Evolutionary conservation across 1,140 invertebrate species (phyloP).

Genomic region (Leptoteleia sp.): DNA sequence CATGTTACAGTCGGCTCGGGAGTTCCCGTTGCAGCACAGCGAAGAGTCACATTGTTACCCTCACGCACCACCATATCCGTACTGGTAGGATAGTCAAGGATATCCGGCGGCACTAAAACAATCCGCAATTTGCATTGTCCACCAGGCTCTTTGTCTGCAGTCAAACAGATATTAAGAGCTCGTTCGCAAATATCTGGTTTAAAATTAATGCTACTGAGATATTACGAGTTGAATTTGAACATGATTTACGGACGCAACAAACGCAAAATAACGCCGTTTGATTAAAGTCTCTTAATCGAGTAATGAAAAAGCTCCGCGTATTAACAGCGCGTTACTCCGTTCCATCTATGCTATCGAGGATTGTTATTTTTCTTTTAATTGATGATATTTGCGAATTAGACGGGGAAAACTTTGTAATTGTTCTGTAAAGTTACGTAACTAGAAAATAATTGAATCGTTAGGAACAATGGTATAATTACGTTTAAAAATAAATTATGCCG

Average conservation of each 20-base stretch:
- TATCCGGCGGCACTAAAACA: constrained; percentile 92
- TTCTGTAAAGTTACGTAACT: constrained; percentile 1
- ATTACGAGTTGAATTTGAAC: constrained; percentile 25
- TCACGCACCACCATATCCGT: constrained; percentile 93
- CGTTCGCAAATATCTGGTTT: constrained; percentile 34
- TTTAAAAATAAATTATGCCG: too few species aligned
- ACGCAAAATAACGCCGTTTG: constrained; percentile 12
- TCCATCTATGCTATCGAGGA: constrained; percentile 1
- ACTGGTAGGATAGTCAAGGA: constrained; percentile 92
- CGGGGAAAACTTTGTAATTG: too few species aligned
- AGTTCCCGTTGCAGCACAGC: constrained; percentile 92
- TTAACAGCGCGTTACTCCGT: constrained; percentile 3
- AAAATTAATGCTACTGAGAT: constrained; percentile 32
- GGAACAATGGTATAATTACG: too few species aligned
- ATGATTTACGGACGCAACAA: constrained; percentile 9
- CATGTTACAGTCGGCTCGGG: constrained; percentile 92
- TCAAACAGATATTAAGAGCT: constrained; percentile 54
- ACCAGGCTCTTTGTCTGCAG: constrained; percentile 34
- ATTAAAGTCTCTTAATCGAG: constrained; percentile 8
- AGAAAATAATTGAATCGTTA: background rate
- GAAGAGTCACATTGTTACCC: constrained; percentile 91
- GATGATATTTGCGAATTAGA: background rate
- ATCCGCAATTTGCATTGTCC: constrained; percentile 55
- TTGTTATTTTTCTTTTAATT: constrained; percentile 9
- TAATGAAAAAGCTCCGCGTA: constrained; percentile 11